Evolutionary conservation across 2,888 invertebrate genomes (phyloP).

Genomic region (Leptopterna dolabrata): DNA sequence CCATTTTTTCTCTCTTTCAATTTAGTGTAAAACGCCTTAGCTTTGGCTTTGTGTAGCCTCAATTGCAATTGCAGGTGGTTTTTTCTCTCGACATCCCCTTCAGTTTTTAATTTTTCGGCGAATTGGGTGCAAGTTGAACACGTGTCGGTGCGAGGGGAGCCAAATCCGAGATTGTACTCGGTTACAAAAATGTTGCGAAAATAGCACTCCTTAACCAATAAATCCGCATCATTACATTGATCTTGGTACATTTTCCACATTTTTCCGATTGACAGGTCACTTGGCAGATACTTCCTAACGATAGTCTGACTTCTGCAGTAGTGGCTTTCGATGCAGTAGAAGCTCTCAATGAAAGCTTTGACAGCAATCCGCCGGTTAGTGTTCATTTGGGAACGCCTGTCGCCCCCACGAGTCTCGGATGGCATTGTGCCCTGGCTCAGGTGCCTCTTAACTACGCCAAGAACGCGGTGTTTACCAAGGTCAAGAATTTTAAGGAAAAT

Average conservation of each 20-base stretch:
- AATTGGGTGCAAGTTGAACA: conserved; percentile 41
- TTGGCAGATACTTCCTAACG: background rate
- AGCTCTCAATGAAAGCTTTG: background rate
- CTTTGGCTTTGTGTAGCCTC: conserved; percentile 58
- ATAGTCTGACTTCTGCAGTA: conserved; percentile 28
- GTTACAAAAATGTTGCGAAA: conserved; percentile 25
- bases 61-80: background rate
- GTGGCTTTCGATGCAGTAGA: background rate
- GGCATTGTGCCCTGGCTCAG: background rate
- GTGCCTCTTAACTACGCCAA: background rate
- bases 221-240: conserved; percentile 30
- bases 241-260: conserved; percentile 34
- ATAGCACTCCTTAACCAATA: conserved; percentile 21
- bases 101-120: conserved; percentile 14
- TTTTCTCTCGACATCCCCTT: background rate
- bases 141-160: conserved; percentile 13
- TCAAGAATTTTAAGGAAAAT: background rate
- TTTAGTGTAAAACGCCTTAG: conserved; percentile 61
- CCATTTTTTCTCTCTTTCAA: conserved; percentile 58
- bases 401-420: conserved; percentile 5
- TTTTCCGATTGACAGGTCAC: conserved; percentile 19
- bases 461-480: too few relatives aligned
- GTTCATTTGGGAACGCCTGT: background rate
- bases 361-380: background rate
- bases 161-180: conserved; percentile 36